Base-by-base conservation (phyloP, 2,113 vertebrate species). In the Myiozetetes cayanensis region DNA sequence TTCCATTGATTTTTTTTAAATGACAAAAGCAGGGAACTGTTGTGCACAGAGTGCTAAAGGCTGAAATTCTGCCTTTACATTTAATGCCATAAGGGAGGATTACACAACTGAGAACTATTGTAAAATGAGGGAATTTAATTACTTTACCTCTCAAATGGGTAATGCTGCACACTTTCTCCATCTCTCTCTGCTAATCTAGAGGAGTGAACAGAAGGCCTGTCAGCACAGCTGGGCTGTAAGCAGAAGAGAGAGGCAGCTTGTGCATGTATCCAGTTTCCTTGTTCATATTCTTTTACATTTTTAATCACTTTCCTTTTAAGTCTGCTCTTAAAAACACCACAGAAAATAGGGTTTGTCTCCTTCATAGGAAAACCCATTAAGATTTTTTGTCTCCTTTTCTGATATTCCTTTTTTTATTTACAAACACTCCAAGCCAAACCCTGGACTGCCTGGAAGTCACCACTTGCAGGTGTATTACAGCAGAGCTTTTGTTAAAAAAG, bases 231-330 rank as follows among this genome's bases (percentile, higher is more conserved):
- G 85, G 82, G 83, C 65, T 56, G 31, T n/a, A 87, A 71, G 47
- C 59, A 93, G 76, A 62, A 86, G 17, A 85, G 55, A 15, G 44
- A 76, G 68, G 85, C 78, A 94, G 79, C 55, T 72, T 83, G 65
- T 16, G 7, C 50, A 46, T n/a, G 56, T 74, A 96, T 97, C 91
- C 74, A 44, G 37, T 96, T 96, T 93, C 95, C 66, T 89, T 65
- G 58, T 92, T 90, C 72, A 91, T 94, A 94, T 72, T 87, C 82
- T 90, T 89, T 41, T 94, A 93, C 93, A 96, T 97, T 96, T 97
- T 96, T 94, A 95, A 97, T 95, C 72, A 85, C 71, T 62, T 86
- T 87, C 78, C 62, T 87, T 96, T 96, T 81, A 94, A 93, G 85
- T 87, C 50, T 79, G 78, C 76, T 95, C 73, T 95, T 76, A 56